A percentile compares a stretch with the other conserved stretches of the same genome.
Conservation (phyloP, 2,888 invertebrate species). For the Diplolepis rosae region DNA sequence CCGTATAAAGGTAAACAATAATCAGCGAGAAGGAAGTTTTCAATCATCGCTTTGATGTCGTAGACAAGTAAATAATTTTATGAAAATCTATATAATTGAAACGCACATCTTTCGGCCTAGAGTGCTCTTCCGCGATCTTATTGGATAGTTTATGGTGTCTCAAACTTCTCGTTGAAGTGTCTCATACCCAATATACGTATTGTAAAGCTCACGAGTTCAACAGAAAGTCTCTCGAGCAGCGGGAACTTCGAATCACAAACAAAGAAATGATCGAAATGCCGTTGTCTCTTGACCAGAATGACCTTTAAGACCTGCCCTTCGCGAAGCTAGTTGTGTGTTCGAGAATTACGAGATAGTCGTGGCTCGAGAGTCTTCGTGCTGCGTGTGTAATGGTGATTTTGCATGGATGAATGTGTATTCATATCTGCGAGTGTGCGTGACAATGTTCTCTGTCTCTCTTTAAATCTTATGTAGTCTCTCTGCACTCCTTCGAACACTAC, state of each 20-base stretch:
- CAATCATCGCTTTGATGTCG: not conserved
- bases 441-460: conserved; percentile 21
- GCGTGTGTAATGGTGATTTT: conserved; percentile 29
- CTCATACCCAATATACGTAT: conserved; percentile 64
- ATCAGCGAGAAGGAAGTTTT: not conserved
- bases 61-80: not conserved
- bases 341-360: conserved; percentile 15
- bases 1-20: not conserved
- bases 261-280: conserved; percentile 21
- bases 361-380: conserved; percentile 41
- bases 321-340: conserved; percentile 18
- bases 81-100: conserved; percentile 1
- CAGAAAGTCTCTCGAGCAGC: conserved; percentile 50
- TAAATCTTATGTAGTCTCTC: conserved; percentile 22
- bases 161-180: conserved; percentile 37
- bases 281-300: conserved; percentile 22
- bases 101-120: conserved; percentile 3
- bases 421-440: conserved; percentile 31
- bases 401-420: conserved; percentile 44
- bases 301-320: conserved; percentile 6
- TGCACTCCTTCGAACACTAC: conserved; percentile 32
- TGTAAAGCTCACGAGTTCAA: conserved; percentile 39
- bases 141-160: conserved; percentile 9
- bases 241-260: conserved; percentile 40
- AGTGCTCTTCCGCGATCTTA: not conserved